These are phyloP conservation scores for Sphaerophoria rueppellii DNA, from an alignment of 2,888 invertebrate genomes.

Conservation along the genomic window DNA sequence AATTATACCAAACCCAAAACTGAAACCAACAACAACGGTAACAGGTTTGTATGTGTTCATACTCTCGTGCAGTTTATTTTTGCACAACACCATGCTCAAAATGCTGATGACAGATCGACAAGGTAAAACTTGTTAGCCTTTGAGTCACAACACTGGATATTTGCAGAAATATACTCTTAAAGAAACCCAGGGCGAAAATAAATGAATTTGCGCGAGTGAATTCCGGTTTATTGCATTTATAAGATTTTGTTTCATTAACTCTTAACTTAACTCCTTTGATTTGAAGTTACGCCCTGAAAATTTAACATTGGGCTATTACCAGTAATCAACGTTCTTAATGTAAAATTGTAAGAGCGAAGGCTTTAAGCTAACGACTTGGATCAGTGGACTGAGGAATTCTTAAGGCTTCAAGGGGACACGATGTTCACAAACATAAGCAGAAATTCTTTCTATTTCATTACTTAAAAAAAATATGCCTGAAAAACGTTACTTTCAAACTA, in stretches of 20 bases:
- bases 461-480: too few species aligned
- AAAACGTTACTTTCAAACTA: too few species aligned
- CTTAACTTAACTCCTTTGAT: too few species aligned
- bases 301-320: too few species aligned
- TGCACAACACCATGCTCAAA: constrained; percentile 13
- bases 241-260: background rate
- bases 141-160: constrained; percentile 38
- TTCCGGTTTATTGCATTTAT: constrained; percentile 42
- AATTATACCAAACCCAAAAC: background rate
- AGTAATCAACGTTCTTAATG: too few species aligned
- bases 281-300: too few species aligned
- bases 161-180: constrained; percentile 3
- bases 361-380: too few species aligned
- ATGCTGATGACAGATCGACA: constrained; percentile 63
- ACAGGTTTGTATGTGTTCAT: constrained; percentile 59
- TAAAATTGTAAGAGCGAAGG: too few species aligned
- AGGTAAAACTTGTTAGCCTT: constrained; percentile 67
- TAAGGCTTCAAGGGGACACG: too few species aligned
- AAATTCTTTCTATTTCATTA: too few species aligned
- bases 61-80: constrained; percentile 49
- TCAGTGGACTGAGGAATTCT: too few species aligned
- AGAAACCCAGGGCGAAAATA: constrained; percentile 19
- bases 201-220: constrained; percentile 2
- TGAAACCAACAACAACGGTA: constrained; percentile 32
- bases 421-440: too few species aligned